Percentiles rank a stretch among this genome's conserved stretches.
Evolutionary conservation across 1,140 invertebrate genomes (phyloP).

Genomic region (Nasonia longicornis): DNA sequence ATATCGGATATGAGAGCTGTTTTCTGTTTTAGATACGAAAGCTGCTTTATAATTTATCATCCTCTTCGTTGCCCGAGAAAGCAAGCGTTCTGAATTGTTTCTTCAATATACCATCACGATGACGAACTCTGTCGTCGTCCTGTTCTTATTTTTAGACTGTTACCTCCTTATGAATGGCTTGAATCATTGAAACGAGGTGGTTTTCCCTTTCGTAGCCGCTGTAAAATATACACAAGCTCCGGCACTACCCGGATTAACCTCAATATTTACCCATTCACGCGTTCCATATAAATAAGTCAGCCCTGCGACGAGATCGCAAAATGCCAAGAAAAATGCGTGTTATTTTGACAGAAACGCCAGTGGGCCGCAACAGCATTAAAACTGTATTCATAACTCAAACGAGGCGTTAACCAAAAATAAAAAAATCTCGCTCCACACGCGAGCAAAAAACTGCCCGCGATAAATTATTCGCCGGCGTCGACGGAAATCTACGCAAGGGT

Average conservation of each 20-base stretch:
- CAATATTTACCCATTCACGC: no score
- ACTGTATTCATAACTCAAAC: neutral
- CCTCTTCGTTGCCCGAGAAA: neutral
- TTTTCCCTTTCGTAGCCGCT: no score
- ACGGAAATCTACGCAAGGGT: neutral
- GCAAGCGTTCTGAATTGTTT: conserved; percentile 1
- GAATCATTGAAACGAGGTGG: no score
- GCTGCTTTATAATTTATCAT: conserved; percentile 33
- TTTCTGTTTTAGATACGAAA: conserved; percentile 12
- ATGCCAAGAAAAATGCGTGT: neutral
- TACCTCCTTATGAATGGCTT: no score
- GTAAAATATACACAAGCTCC: no score
- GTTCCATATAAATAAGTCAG: neutral
- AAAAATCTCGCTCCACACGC: neutral
- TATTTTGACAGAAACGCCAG: neutral
- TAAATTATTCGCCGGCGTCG: conserved; percentile 21
- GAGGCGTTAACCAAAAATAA: neutral
- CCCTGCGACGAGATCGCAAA: neutral
- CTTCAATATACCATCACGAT: neutral
- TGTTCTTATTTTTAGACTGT: no score
- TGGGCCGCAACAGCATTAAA: neutral
- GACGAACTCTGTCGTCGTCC: neutral
- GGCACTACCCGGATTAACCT: no score
- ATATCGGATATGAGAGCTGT: neutral
- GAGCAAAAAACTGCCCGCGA: neutral